Evolutionary conservation across 2,113 vertebrate species (phyloP), one percentile per base, ranked within the genome.

Genomic region (Melospiza georgiana): DNA sequence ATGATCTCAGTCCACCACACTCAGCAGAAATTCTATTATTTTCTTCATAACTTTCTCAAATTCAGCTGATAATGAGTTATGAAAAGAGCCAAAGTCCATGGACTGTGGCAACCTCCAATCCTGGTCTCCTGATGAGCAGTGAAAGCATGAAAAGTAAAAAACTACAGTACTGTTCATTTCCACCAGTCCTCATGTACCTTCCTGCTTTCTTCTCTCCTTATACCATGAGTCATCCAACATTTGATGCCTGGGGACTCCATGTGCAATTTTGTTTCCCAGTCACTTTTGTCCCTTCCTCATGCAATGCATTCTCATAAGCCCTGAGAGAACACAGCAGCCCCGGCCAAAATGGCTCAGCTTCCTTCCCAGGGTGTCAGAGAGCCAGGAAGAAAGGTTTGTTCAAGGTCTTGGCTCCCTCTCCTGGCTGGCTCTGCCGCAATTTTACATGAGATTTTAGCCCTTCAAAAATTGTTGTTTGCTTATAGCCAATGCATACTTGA

Each of bases 341-440:
- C 11, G 11, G 59, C 77, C 86, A 93, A 97, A 84, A 85, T 93
- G 95, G 97, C 93, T 95, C 90, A 89, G 76, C 95, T 97, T 97
- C 95, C 93, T 83, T 91, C 88, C 55, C n/a, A 59, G 55, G 43
- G 19, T 18, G 10, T 52, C 51, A 41, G 73, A 74, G 65, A 59
- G 51, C 83, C 91, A 92, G 87, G 71, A 96, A 95, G 69, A 68
- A 75, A 78, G 69, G 55, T 91, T 97, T 97, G 68, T 59, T 97
- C 66, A 68, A 94, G 96, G 88, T 92, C 96, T 94, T 91, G 68
- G 94, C 97, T 96, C 97, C 98, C 98, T 94, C 97, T 98, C 96
- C 97, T 98, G 98, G 98, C 61, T 71, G 89, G 51, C 72, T 95
- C 87, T 68, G 78, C 71, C 87, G 71, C 63, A 89, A 87, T 55